Evolutionary conservation across 2,888 invertebrate species (phyloP).

Genomic region (Drosophila ochracea): DNA sequence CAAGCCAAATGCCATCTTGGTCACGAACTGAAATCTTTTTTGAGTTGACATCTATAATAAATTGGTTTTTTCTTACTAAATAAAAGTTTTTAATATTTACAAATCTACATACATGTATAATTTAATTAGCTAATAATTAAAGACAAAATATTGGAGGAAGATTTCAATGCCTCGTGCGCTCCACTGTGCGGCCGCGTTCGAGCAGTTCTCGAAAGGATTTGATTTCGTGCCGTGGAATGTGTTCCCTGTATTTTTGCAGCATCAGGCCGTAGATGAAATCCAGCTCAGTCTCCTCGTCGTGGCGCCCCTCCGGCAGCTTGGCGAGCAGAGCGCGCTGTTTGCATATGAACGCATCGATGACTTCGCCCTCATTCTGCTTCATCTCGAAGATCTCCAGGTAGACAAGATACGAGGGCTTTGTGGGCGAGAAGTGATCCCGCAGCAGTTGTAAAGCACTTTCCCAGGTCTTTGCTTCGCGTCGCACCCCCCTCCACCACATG

Average conservation of each 20-base stretch:
- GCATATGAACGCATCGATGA: slow-evolving; percentile 80
- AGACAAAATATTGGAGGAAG: not conserved
- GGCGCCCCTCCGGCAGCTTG: slow-evolving; percentile 81
- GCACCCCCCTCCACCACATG: slow-evolving; percentile 83
- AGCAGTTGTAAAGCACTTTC: slow-evolving; percentile 72
- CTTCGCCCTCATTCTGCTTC: slow-evolving; percentile 57
- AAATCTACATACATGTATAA: not conserved
- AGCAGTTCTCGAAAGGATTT: slow-evolving; percentile 78
- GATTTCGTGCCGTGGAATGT: slow-evolving; percentile 79
- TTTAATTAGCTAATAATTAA: not conserved
- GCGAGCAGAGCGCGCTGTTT: slow-evolving; percentile 82
- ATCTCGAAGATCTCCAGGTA: slow-evolving; percentile 82
- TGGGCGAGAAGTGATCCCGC: slow-evolving; percentile 82
- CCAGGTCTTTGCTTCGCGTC: slow-evolving; percentile 81
- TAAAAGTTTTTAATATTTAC: not conserved
- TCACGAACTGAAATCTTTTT: not conserved
- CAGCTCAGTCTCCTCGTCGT: slow-evolving; percentile 81
- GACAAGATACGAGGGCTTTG: slow-evolving; percentile 82
- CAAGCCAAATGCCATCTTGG: not conserved
- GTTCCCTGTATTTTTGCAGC: slow-evolving; percentile 74
- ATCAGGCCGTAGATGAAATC: slow-evolving; percentile 82
- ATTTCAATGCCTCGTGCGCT: slow-evolving; percentile 57
- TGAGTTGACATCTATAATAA: not conserved
- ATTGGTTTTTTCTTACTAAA: not conserved
- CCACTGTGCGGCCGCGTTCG: slow-evolving; percentile 79